Evolutionary conservation across 2,888 invertebrate species (phyloP).

Genomic region (Prenolepis imparis): DNA sequence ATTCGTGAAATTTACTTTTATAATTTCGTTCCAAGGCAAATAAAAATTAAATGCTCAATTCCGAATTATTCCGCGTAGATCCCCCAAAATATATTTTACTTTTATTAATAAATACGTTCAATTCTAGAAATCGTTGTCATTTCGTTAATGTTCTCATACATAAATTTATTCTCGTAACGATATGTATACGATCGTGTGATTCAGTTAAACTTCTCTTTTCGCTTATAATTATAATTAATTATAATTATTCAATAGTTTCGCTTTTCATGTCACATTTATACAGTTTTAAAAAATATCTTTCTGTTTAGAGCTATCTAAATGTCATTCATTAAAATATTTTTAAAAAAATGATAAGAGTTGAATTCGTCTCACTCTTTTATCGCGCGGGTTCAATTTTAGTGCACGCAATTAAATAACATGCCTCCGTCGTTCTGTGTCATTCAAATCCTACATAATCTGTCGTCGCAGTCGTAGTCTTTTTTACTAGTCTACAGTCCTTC

Average conservation of each 20-base stretch:
- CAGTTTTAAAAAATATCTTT: conserved; percentile 44
- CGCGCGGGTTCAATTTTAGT: neutral
- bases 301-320: neutral
- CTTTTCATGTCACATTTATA: conserved; percentile 7
- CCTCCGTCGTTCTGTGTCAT: neutral
- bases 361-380: conserved; percentile 4
- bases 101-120: neutral
- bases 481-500: conserved; percentile 20
- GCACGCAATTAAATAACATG: conserved; percentile 8
- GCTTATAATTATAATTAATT: neutral
- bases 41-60: conserved; percentile 3
- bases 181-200: neutral
- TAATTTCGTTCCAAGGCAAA: neutral
- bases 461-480: neutral
- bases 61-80: neutral
- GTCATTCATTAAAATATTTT: neutral
- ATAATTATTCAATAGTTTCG: conserved; percentile 5
- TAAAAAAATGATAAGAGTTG: neutral
- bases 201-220: conserved; percentile 7
- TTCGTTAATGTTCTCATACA: neutral
- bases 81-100: neutral
- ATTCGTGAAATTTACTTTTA: neutral
- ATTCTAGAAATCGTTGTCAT: neutral
- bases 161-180: conserved; percentile 6
- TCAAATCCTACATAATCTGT: neutral